These are phyloP conservation scores for Pardosa pseudoannulata DNA, from an alignment of 2,888 invertebrate genomes.

Conservation along the genomic window DNA sequence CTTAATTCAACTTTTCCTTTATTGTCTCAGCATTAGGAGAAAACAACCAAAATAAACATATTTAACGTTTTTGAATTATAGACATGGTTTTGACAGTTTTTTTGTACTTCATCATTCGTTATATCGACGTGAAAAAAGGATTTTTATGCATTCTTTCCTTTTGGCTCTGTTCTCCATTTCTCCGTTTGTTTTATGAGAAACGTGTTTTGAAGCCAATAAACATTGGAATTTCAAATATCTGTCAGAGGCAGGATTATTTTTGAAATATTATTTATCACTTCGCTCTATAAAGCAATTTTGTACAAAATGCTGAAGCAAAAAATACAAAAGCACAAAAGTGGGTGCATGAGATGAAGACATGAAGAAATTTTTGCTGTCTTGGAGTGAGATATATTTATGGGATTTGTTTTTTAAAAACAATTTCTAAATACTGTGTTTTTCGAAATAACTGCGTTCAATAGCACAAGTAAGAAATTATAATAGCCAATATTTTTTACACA, in stretches of 20 bases:
- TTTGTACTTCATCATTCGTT: neutral
- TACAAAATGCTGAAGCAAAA: neutral
- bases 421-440: no score
- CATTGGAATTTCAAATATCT: neutral
- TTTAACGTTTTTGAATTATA: neutral
- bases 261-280: neutral
- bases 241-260: neutral
- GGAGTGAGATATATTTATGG: no score
- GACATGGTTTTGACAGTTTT: neutral
- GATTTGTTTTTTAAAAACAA: no score
- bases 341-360: no score
- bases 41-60: neutral
- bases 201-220: neutral
- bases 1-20: no score
- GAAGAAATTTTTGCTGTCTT: no score
- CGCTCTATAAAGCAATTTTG: neutral
- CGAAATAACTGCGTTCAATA: no score
- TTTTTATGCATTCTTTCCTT: neutral
- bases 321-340: neutral
- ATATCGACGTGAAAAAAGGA: neutral
- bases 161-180: neutral
- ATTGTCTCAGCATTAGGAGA: no score
- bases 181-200: neutral
- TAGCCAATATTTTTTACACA: no score
- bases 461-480: no score